A percentile compares a stretch with the other conserved stretches of the same genome.
Conservation (phyloP, 2,113 vertebrate genomes). For the Micronycteris hirsuta region DNA sequence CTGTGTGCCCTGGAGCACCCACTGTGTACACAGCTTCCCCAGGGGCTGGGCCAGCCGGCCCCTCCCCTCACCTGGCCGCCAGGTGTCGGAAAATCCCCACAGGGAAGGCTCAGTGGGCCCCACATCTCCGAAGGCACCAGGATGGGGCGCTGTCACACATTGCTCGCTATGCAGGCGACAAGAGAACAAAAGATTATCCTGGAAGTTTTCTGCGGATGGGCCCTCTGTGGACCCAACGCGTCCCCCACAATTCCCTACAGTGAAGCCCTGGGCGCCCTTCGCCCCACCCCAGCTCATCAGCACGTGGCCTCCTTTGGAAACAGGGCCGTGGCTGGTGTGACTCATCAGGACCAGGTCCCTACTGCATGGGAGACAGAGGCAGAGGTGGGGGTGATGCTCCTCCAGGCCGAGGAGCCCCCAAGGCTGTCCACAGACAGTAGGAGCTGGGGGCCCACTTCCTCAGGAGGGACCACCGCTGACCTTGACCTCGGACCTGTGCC, state of each 20-base stretch:
- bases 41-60: not conserved
- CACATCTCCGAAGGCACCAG: not conserved
- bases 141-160: not conserved
- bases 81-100: not conserved
- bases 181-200: not conserved
- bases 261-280: not conserved
- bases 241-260: not conserved
- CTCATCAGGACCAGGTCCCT: no score
- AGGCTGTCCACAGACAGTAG: no score
- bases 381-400: no score
- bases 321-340: no score
- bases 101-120: not conserved
- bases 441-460: not conserved
- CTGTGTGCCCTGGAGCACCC: not conserved
- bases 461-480: not conserved
- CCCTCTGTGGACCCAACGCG: rapidly evolving
- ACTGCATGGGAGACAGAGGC: no score
- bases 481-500: not conserved
- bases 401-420: no score
- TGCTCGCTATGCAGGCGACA: not conserved
- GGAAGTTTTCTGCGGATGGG: not conserved
- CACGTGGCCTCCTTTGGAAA: no score
- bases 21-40: conserved; percentile 16
- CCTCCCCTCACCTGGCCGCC: not conserved
- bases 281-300: no score